A percentile compares a stretch with the other conserved stretches of the same genome.
Conservation (phyloP, 1,140 invertebrate species). For the Venustaconcha ellipsiformis region DNA sequence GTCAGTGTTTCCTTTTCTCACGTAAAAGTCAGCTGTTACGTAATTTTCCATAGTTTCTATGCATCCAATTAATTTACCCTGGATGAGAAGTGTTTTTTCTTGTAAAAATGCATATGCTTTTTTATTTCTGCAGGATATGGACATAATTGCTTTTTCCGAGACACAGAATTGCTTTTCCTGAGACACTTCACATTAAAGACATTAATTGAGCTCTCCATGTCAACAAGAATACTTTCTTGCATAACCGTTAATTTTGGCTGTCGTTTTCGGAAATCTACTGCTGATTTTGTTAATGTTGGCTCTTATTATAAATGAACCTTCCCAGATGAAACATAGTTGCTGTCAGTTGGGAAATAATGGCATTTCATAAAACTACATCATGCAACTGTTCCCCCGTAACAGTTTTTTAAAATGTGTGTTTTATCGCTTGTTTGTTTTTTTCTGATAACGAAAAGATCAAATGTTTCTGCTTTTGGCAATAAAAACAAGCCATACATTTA, state of each 20-base stretch:
- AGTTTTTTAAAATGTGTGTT: too few relatives aligned
- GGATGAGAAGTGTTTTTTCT: background rate
- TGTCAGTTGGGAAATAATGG: too few relatives aligned
- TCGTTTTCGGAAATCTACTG: background rate
- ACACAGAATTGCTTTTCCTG: background rate
- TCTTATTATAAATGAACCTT: constrained; percentile 10
- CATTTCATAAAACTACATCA: too few relatives aligned
- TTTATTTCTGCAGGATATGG: background rate
- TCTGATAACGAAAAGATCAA: too few relatives aligned
- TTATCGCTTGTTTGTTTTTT: too few relatives aligned
- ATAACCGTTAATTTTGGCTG: background rate
- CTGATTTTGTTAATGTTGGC: background rate
- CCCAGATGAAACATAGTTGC: background rate
- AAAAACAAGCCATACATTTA: too few relatives aligned
- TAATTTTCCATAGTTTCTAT: background rate
- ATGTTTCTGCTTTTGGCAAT: too few relatives aligned
- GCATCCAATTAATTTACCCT: background rate
- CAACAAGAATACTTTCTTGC: background rate
- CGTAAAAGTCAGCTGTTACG: constrained; percentile 1
- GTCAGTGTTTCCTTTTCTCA: constrained; percentile 3
- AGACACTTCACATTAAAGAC: background rate
- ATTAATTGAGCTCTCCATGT: background rate
- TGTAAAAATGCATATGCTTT: background rate
- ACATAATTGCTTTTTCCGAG: background rate
- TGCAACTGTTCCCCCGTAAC: too few relatives aligned